Evolutionary conservation across 2,113 vertebrate genomes (phyloP).

Genomic region (Nycticorax nycticorax): DNA sequence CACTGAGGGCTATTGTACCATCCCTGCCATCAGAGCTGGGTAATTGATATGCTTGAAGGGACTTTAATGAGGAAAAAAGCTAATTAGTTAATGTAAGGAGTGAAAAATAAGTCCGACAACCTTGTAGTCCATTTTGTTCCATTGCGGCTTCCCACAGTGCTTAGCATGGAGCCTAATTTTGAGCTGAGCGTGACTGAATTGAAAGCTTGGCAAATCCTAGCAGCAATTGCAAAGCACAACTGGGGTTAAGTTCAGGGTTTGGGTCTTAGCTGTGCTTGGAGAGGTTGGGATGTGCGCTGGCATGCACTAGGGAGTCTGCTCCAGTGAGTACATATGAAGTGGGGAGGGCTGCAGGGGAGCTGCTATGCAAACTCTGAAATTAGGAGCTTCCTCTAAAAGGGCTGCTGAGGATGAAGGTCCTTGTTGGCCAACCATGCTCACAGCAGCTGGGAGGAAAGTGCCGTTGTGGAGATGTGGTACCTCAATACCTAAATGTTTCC

Average conservation of each 20-base stretch:
- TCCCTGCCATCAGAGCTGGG: constrained; percentile 54
- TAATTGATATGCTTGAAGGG: constrained; percentile 65
- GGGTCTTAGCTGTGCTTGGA: background rate
- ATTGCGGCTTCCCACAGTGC: constrained; percentile 36
- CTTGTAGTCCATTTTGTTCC: constrained; percentile 37
- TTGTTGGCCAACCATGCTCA: background rate
- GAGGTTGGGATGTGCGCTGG: background rate
- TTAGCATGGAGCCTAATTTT: background rate
- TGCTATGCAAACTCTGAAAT: background rate
- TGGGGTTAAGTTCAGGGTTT: background rate
- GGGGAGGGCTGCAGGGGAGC: background rate
- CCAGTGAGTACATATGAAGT: fast-evolving
- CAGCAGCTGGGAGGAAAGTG: background rate
- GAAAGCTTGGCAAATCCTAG: background rate
- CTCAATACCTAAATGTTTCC: background rate
- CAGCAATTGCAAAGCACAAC: background rate
- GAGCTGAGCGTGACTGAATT: background rate
- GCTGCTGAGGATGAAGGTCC: background rate
- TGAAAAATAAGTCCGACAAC: constrained; percentile 52
- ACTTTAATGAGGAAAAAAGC: constrained; percentile 60
- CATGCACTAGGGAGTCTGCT: background rate
- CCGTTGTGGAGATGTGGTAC: background rate
- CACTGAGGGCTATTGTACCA: constrained; percentile 19
- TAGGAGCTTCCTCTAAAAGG: background rate
- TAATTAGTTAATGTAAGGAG: constrained; percentile 73